Percentiles rank a stretch among this genome's conserved stretches.
phyloP scores from a whole-genome alignment of 2,113 vertebrate species.

The Mirza zaza region DNA sequence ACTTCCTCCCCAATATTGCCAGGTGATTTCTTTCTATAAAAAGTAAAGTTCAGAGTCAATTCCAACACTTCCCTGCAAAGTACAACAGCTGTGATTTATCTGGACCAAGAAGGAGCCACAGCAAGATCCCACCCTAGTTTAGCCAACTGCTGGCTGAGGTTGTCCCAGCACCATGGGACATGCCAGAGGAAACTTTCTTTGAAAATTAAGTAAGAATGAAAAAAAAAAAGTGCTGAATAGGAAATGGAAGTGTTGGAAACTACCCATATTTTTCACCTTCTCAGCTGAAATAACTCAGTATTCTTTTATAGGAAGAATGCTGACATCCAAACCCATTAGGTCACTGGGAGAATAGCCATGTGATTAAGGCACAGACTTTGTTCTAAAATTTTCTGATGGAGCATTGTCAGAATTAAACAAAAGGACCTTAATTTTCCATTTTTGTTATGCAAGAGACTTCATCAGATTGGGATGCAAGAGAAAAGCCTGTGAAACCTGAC shows the following conservation, averaged over 20 bases:
- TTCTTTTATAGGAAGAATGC: neutral
- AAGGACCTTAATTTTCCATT: conserved; percentile 24
- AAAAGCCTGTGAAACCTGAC: conserved; percentile 51
- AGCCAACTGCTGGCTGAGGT: neutral
- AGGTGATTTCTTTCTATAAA: neutral
- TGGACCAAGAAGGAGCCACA: neutral
- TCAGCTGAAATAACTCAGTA: neutral
- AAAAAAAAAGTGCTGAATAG: neutral
- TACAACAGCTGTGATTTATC: neutral
- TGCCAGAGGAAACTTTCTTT: neutral
- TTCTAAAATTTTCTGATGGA: neutral
- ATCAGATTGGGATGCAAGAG: conserved; percentile 46
- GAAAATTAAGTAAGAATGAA: neutral
- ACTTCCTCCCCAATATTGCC: neutral
- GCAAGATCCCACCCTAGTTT: neutral
- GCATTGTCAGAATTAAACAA: conserved; percentile 50
- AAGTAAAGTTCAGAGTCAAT: neutral
- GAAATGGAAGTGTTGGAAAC: neutral
- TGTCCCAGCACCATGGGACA: neutral
- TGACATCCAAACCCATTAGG: neutral
- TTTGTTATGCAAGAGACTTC: conserved; percentile 48
- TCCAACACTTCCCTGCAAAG: neutral
- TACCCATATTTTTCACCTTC: neutral
- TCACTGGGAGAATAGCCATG: neutral
- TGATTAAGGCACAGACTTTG: neutral